Conservation (phyloP, 2,888 invertebrate genomes). For the Cheilosia vulpina region DNA sequence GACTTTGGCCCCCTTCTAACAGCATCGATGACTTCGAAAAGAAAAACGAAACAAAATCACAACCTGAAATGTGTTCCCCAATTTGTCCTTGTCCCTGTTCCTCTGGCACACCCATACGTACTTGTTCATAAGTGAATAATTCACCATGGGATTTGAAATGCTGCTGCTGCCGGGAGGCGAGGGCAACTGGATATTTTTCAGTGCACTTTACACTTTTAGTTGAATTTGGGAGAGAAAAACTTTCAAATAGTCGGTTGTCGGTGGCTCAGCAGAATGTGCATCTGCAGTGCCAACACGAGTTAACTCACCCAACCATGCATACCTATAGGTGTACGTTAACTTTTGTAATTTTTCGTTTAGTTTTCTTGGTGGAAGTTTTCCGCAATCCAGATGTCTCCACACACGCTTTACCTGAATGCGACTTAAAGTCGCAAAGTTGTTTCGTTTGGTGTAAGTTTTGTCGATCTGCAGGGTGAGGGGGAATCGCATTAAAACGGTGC, state of each 20-base stretch:
- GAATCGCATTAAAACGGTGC: slow-evolving; percentile 48
- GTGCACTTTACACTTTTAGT: slow-evolving; percentile 52
- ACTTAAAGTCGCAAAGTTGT: slow-evolving; percentile 33
- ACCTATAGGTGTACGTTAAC: slow-evolving; percentile 51
- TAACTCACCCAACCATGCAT: slow-evolving; percentile 36
- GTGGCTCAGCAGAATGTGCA: slow-evolving; percentile 11
- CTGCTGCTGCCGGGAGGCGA: background rate
- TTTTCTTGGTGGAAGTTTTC: slow-evolving; percentile 24
- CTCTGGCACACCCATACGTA: background rate
- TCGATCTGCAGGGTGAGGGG: slow-evolving; percentile 23
- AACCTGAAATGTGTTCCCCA: slow-evolving; percentile 22
- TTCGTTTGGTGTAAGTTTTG: slow-evolving; percentile 18
- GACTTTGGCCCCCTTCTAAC: background rate
- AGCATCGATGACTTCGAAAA: slow-evolving; percentile 15
- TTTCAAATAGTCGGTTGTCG: background rate
- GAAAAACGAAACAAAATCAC: slow-evolving; percentile 30
- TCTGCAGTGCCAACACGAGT: slow-evolving; percentile 39
- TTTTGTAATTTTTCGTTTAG: slow-evolving; percentile 46
- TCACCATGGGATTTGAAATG: slow-evolving; percentile 37
- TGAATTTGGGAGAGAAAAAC: slow-evolving; percentile 12
- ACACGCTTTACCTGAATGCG: background rate
- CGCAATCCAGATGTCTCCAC: slow-evolving; percentile 6
- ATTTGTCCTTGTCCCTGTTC: background rate
- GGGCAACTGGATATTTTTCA: slow-evolving; percentile 22
- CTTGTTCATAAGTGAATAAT: slow-evolving; percentile 46